Percentiles rank a stretch among this genome's conserved stretches.
phyloP scores from a whole-genome alignment of 1,140 invertebrate species.

The Pseudomyrmex flavicornis region DNA sequence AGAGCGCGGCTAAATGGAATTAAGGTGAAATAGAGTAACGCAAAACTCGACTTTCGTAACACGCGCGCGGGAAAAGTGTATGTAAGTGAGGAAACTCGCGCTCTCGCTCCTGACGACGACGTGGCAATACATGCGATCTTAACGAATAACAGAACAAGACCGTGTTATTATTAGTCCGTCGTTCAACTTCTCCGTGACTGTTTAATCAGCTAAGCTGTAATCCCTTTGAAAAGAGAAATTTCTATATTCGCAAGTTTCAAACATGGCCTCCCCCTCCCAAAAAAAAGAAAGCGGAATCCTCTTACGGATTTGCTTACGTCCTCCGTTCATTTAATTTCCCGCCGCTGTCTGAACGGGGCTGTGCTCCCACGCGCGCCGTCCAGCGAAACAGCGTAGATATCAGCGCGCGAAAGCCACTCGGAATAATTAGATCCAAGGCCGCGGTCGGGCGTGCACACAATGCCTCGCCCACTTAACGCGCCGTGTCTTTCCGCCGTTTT shows the following conservation, averaged over 20 bases:
- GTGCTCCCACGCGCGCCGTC: slow-evolving; percentile 33
- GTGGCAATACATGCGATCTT: slow-evolving; percentile 17
- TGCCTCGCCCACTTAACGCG: slow-evolving; percentile 68
- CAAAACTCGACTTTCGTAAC: slow-evolving; percentile 48
- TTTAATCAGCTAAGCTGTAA: slow-evolving; percentile 21
- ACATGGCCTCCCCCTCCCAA: neutral
- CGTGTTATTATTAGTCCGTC: neutral
- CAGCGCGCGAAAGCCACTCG: slow-evolving; percentile 58
- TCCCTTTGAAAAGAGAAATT: neutral
- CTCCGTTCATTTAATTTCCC: slow-evolving; percentile 63
- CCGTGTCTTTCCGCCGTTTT: slow-evolving; percentile 61
- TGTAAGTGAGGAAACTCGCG: neutral
- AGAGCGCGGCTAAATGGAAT: slow-evolving; percentile 59
- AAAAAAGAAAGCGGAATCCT: neutral
- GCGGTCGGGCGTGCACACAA: slow-evolving; percentile 66
- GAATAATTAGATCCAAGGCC: slow-evolving; percentile 78
- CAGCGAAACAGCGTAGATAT: slow-evolving; percentile 50
- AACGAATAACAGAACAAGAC: slow-evolving; percentile 22
- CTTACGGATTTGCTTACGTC: slow-evolving; percentile 12
- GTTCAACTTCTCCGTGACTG: slow-evolving; percentile 19
- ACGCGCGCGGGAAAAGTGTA: slow-evolving; percentile 2
- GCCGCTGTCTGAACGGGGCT: neutral
- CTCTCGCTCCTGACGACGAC: neutral
- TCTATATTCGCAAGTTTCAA: neutral
- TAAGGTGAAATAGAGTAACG: slow-evolving; percentile 63